phyloP scores from a whole-genome alignment of 2,113 vertebrate genomes.

The Neolamprologus sp. region DNA sequence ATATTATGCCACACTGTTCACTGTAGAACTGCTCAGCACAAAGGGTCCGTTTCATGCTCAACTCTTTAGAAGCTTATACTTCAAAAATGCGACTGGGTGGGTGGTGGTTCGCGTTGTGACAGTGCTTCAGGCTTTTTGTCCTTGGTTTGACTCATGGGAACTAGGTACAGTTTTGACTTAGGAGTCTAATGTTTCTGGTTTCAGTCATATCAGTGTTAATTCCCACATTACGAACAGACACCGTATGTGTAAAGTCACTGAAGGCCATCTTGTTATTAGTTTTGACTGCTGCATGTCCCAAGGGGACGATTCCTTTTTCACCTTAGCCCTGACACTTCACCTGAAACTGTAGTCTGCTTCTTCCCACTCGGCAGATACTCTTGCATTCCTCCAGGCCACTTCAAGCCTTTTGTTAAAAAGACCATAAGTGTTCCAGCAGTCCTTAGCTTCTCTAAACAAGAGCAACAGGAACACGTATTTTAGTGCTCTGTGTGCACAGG shows the following conservation, averaged over 20 bases:
- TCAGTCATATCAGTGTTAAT: conserved; percentile 21
- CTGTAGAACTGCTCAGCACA: conserved; percentile 50
- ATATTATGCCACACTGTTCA: conserved; percentile 42
- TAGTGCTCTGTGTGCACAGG: not conserved
- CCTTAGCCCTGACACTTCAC: not conserved
- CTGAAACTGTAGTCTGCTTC: not conserved
- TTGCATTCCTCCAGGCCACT: not conserved
- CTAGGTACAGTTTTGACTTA: conserved; percentile 17
- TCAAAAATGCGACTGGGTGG: conserved; percentile 46
- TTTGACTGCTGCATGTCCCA: not conserved
- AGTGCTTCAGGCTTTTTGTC: conserved; percentile 37
- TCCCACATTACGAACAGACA: not conserved
- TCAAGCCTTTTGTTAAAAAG: not conserved
- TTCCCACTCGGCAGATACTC: not conserved
- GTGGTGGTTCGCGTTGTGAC: conserved; percentile 34
- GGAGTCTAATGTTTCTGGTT: conserved; percentile 34
- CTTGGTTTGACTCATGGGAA: conserved; percentile 60
- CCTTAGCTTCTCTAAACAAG: not conserved
- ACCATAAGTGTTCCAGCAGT: not conserved
- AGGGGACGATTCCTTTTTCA: not conserved
- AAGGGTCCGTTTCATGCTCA: conserved; percentile 44
- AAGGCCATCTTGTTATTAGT: not conserved
- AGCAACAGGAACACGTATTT: not conserved
- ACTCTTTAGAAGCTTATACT: conserved; percentile 47
- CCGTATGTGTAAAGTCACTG: conserved; percentile 3